A percentile compares a stretch with the other conserved stretches of the same genome.
Conservation (phyloP, 1,140 invertebrate genomes). For the Pinna nobilis region DNA sequence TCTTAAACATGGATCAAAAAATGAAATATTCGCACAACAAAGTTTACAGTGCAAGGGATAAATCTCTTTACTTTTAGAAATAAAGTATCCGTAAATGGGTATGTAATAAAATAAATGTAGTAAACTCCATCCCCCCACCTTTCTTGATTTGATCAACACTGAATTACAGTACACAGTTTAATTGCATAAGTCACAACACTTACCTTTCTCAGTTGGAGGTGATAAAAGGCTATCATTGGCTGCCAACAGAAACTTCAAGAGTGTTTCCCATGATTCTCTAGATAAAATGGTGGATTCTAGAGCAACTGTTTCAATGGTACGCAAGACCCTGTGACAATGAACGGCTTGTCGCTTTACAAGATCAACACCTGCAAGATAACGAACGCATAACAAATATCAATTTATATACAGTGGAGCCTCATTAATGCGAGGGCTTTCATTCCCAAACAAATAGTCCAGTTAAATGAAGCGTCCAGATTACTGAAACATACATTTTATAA, state of each 20-base stretch:
- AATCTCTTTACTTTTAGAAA: too few relatives aligned
- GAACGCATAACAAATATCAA: background rate
- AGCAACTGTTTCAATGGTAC: conserved; percentile 91
- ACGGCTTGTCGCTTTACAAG: conserved; percentile 90
- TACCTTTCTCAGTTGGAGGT: conserved; percentile 90
- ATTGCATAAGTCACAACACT: background rate
- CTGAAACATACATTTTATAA: too few relatives aligned
- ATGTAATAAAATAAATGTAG: too few relatives aligned
- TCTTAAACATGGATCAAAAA: too few relatives aligned
- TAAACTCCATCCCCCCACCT: too few relatives aligned
- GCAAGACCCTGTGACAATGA: conserved; percentile 93
- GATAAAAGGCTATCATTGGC: conserved; percentile 94
- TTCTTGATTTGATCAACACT: too few relatives aligned
- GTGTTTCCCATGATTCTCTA: conserved; percentile 91
- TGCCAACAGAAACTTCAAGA: conserved; percentile 92
- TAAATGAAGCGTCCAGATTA: too few relatives aligned
- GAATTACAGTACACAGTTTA: too few relatives aligned
- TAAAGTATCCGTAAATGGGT: too few relatives aligned
- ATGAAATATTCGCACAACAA: too few relatives aligned
- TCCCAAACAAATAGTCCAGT: too few relatives aligned
- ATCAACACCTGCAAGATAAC: conserved; percentile 59
- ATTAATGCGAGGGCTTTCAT: background rate
- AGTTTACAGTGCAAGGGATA: too few relatives aligned
- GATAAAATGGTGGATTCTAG: conserved; percentile 85
- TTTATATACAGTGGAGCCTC: background rate